These are phyloP conservation scores for Aporophyla lueneburgensis DNA, from an alignment of 2,888 invertebrate genomes.

Conservation along the genomic window DNA sequence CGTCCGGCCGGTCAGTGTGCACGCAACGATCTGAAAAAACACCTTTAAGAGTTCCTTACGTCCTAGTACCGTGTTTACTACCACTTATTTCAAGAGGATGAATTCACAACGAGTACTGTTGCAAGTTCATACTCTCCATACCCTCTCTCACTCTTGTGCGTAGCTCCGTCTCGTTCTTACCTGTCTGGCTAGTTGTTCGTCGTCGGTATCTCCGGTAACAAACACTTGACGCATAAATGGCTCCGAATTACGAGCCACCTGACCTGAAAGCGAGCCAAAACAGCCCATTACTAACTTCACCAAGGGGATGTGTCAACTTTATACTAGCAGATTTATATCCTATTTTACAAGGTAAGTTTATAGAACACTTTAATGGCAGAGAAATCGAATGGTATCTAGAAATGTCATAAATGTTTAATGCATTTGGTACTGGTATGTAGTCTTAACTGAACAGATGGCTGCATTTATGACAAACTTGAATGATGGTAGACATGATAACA, in stretches of 20 bases:
- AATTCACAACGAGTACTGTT: conserved; percentile 79
- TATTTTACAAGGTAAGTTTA: conserved; percentile 2
- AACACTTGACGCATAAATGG: conserved; percentile 99
- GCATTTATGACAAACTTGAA: conserved; percentile 61
- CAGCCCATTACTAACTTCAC: conserved; percentile 80
- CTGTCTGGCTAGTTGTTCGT: conserved; percentile 92
- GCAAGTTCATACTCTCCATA: conserved; percentile 83
- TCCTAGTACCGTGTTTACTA: conserved; percentile 66
- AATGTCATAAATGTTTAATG: conserved; percentile 62
- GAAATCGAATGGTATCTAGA: conserved; percentile 44
- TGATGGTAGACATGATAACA: conserved; percentile 51
- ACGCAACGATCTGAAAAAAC: conserved; percentile 86
- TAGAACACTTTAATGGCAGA: conserved; percentile 52
- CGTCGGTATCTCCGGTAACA: conserved; percentile 92
- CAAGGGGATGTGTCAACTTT: conserved; percentile 58
- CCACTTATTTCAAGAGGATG: conserved; percentile 74
- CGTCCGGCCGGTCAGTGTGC: conserved; percentile 77
- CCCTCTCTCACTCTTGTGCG: conserved; percentile 43
- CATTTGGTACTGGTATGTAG: conserved; percentile 35
- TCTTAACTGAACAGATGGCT: conserved; percentile 45
- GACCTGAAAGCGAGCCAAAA: conserved; percentile 91
- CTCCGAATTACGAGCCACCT: conserved; percentile 98
- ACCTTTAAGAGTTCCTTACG: conserved; percentile 83
- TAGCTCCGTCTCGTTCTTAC: conserved; percentile 84
- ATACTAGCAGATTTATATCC: conserved; percentile 36